A percentile compares a stretch with the other conserved stretches of the same genome.
These are phyloP conservation scores for Heliothis peltigera DNA, from an alignment of 2,888 invertebrate species.

Conservation along the genomic window DNA sequence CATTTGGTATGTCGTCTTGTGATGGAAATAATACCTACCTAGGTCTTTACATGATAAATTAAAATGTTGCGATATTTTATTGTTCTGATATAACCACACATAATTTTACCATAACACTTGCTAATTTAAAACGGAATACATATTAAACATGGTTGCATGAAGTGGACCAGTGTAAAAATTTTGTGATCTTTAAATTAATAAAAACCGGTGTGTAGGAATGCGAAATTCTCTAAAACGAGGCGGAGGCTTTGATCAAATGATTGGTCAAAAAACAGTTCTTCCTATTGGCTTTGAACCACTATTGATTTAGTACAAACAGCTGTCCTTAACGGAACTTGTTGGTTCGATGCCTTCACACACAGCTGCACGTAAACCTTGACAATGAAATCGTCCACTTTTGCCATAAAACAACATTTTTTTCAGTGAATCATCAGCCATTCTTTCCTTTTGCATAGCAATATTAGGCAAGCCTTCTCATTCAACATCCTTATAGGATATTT, in stretches of 20 bases:
- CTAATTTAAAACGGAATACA: too few relatives aligned
- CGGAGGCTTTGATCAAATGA: not conserved
- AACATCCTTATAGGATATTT: conserved; percentile 7
- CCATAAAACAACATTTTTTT: conserved; percentile 4
- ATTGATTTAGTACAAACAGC: conserved; percentile 9
- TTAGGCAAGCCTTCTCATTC: conserved; percentile 4
- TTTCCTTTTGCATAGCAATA: not conserved
- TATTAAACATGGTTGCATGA: too few relatives aligned
- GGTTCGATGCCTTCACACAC: not conserved
- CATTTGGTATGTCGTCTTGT: not conserved
- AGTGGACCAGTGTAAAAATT: too few relatives aligned
- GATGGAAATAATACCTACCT: not conserved
- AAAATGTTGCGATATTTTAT: too few relatives aligned
- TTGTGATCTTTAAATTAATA: too few relatives aligned
- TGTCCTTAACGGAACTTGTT: conserved; percentile 5
- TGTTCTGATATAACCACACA: too few relatives aligned
- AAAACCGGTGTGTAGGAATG: too few relatives aligned
- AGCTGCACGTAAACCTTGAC: conserved; percentile 2
- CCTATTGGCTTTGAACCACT: conserved; percentile 9
- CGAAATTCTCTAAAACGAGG: not conserved
- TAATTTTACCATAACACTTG: too few relatives aligned
- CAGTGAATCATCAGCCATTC: not conserved
- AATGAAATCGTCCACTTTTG: not conserved
- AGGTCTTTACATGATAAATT: too few relatives aligned
- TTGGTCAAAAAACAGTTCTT: conserved; percentile 9